Conservation (phyloP, 2,113 vertebrate species). For the Salvelinus namaycush region DNA sequence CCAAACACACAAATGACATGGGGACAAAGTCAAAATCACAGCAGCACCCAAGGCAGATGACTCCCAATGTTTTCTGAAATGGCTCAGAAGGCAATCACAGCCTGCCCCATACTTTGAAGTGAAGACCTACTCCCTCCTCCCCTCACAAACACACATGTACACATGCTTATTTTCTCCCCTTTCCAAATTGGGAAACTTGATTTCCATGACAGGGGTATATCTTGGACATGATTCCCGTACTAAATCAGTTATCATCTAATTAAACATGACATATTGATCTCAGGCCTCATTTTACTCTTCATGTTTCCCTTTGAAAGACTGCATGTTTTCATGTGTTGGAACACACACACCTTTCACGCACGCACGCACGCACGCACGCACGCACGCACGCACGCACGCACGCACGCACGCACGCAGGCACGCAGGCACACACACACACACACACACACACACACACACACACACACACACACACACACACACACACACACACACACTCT, state of each 20-base stretch:
- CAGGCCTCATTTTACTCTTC: conserved; percentile 66
- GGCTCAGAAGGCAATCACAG: conserved; percentile 67
- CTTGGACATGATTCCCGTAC: conserved; percentile 52
- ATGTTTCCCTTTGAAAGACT: conserved; percentile 60
- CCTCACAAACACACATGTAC: conserved; percentile 16
- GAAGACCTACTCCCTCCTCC: conserved; percentile 64
- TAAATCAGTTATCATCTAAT: conserved; percentile 69
- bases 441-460: conserved; percentile 10
- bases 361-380: background rate
- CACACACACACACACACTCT: background rate
- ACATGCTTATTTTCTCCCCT: background rate
- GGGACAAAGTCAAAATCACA: conserved; percentile 72
- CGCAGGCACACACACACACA: background rate
- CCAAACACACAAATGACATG: conserved; percentile 69
- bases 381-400: background rate
- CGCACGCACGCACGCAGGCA: background rate
- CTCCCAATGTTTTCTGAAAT: conserved; percentile 65
- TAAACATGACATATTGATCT: conserved; percentile 74
- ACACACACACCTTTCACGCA: conserved; percentile 7
- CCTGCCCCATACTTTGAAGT: conserved; percentile 71
- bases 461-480: conserved; percentile 8
- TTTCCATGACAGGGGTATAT: conserved; percentile 58
- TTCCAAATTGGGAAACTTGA: conserved; percentile 51
- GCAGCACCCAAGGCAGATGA: conserved; percentile 70
- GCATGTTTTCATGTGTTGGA: conserved; percentile 34